Base-by-base conservation (phyloP, 23 tunicate genomes). In the Halocynthia aurantium region DNA sequence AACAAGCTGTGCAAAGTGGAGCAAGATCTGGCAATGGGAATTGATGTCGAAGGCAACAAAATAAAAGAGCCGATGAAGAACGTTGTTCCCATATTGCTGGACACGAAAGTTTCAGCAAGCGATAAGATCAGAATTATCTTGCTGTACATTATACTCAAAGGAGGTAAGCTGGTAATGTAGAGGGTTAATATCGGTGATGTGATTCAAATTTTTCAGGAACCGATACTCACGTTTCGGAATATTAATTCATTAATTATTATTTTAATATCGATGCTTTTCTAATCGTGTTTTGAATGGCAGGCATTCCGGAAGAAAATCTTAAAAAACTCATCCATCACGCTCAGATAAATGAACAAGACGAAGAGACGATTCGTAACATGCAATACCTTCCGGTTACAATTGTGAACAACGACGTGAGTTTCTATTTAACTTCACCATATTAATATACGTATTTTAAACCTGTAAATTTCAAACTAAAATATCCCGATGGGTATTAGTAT, bases 11-110 rank as follows among this genome's bases (percentile, higher is more conserved):
- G 99, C 86, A 86, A 96, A 57, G 96, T 87, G 11, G 99, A 96
- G 74, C 99, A 96, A 54, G 99, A 96, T 60, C 85, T 94, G 13
- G 99, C 94, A 8, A 88, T 88, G 91, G 99, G 99, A 17, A 78
- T 57, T 22, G 94, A 88, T 57, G 84, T 81, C 6, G 78, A 80
- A 9, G 95, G 99, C 13, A 77, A 88, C 83, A 81, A 80, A 49
- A 81, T 94, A 19, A 85, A 90, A 53, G 96, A 96, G 51, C 96
- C 99, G 31, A 82, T 89, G 88, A 96, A 90, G 69, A 85, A 64
- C 64, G 86, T 90, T 15, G 86, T 96, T 13, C 96, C 90, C 10
- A 68, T 86, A 11, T 72, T 96, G 50, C 81, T 96, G 67, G 93
- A 96, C 63, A 75, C 82, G 22, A 60, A 75, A 13, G 73, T 89